These are phyloP conservation scores for Drosophila setosimentum DNA, from an alignment of 2,888 invertebrate genomes.

Conservation along the genomic window DNA sequence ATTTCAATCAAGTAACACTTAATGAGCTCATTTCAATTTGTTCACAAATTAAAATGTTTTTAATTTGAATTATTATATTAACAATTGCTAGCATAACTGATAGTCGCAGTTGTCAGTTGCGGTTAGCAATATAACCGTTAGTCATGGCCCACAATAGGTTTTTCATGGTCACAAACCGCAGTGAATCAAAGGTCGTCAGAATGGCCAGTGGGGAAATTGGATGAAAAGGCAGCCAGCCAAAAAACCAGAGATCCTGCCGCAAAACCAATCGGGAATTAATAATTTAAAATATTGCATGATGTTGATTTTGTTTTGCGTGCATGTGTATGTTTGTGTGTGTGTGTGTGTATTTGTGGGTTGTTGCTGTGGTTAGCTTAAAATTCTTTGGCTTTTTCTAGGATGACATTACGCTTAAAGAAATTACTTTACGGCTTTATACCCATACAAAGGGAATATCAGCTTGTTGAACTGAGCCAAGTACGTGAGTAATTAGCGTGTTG, in stretches of 20 bases:
- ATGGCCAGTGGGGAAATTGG: constrained; percentile 4
- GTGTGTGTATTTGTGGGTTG: neutral
- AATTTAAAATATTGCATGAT: constrained; percentile 15
- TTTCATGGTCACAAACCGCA: neutral
- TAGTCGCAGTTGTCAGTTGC: constrained; percentile 5
- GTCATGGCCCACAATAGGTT: too few species aligned
- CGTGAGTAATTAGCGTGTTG: constrained; percentile 69
- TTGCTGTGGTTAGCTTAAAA: constrained; percentile 23
- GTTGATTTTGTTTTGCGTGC: neutral
- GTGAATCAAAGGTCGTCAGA: neutral
- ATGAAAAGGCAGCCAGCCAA: neutral
- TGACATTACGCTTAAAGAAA: constrained; percentile 81
- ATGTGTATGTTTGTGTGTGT: neutral
- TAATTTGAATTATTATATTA: neutral
- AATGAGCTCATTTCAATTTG: neutral
- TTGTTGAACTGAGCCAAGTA: constrained; percentile 81
- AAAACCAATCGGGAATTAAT: neutral
- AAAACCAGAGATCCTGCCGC: neutral
- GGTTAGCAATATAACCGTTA: neutral
- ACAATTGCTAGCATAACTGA: neutral
- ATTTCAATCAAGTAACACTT: too few species aligned
- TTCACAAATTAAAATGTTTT: neutral
- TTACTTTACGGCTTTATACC: constrained; percentile 83
- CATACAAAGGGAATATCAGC: constrained; percentile 81
- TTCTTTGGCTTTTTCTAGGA: constrained; percentile 72